phyloP scores from a whole-genome alignment of 2,888 invertebrate species.

The Orchesella flavescens region DNA sequence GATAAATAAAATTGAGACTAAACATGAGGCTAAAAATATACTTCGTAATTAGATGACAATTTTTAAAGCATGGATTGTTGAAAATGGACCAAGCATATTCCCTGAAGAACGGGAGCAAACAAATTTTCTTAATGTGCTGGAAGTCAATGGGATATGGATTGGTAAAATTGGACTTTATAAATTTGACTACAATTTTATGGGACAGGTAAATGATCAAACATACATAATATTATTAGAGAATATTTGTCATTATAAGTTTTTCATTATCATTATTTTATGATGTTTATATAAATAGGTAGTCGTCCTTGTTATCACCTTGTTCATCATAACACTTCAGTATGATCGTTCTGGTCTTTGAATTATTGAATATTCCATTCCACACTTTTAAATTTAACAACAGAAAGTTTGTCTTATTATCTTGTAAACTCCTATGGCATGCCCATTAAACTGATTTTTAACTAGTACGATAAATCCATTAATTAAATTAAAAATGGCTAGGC shows the following conservation, averaged over 20 bases:
- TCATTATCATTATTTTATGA: not conserved
- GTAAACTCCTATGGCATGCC: no score
- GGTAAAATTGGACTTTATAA: constrained; percentile 37
- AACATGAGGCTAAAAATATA: no score
- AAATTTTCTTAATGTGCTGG: constrained; percentile 8
- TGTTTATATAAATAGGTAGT: constrained; percentile 23
- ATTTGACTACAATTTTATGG: constrained; percentile 39
- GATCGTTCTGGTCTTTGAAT: not conserved
- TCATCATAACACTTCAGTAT: constrained; percentile 39
- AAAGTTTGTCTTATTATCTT: no score
- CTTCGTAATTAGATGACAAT: constrained; percentile 38
- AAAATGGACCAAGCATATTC: constrained; percentile 19
- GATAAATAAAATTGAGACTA: no score
- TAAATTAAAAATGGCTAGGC: no score
- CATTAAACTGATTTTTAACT: no score
- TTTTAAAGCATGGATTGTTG: constrained; percentile 35
- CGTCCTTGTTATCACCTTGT: constrained; percentile 37
- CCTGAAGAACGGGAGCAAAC: not conserved
- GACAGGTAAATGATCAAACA: constrained; percentile 47
- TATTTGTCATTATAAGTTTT: not conserved
- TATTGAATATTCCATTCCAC: no score
- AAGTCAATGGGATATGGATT: constrained; percentile 41
- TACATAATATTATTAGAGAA: no score
- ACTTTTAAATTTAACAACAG: no score
- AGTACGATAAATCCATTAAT: no score